Percentiles rank a stretch among this genome's conserved stretches.
These are phyloP conservation scores for Neodontobutis hainanensis DNA, from an alignment of 2,113 vertebrate genomes.

Conservation along the genomic window DNA sequence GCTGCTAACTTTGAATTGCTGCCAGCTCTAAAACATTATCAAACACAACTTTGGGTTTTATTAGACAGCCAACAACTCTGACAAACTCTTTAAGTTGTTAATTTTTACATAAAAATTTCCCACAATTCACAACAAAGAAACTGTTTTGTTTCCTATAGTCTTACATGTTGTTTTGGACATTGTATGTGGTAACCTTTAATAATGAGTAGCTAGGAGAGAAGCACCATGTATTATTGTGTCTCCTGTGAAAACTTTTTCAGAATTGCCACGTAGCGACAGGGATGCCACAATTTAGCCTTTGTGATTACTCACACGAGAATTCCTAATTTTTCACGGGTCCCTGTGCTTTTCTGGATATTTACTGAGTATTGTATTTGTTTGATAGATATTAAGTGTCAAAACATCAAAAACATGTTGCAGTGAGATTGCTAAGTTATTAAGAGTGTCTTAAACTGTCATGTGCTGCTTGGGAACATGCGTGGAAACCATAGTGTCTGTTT, in stretches of 20 bases:
- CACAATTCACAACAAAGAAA: slow-evolving; percentile 26
- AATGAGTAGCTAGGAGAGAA: slow-evolving; percentile 51
- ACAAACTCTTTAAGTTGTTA: slow-evolving; percentile 17
- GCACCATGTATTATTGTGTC: slow-evolving; percentile 42
- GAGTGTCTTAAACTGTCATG: slow-evolving; percentile 63
- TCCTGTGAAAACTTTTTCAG: slow-evolving; percentile 44
- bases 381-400: slow-evolving; percentile 71
- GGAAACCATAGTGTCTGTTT: slow-evolving; percentile 60
- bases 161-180: slow-evolving; percentile 45
- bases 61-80: slow-evolving; percentile 8
- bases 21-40: slow-evolving; percentile 33
- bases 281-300: slow-evolving; percentile 49
- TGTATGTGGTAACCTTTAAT: slow-evolving; percentile 53
- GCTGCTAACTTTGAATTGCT: slow-evolving; percentile 59
- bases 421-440: slow-evolving; percentile 53
- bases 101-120: slow-evolving; percentile 33
- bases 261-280: slow-evolving; percentile 59
- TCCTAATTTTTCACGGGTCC: slow-evolving; percentile 22
- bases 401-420: slow-evolving; percentile 52
- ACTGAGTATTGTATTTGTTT: slow-evolving; percentile 72
- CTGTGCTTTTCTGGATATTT: slow-evolving; percentile 67
- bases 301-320: slow-evolving; percentile 36
- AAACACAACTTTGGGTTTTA: slow-evolving; percentile 20
- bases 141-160: slow-evolving; percentile 5
- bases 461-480: slow-evolving; percentile 70